Evolutionary conservation across 92 coral and sea anemone genomes (phyloP).

Genomic region (Scolanthus callimorphus): DNA sequence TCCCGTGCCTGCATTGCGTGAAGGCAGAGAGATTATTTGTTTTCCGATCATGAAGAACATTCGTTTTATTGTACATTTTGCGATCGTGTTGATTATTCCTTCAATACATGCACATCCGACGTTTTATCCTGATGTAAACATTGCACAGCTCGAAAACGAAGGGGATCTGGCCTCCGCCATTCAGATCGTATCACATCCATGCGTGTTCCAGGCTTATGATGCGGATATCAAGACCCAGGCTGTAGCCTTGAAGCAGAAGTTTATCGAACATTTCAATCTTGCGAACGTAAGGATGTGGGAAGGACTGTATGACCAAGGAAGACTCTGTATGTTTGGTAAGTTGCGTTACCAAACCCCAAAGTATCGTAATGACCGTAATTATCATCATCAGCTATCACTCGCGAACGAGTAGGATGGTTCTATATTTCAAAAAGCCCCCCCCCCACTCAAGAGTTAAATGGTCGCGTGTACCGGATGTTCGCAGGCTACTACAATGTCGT

Average conservation of each 20-base stretch:
- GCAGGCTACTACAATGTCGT: too few relatives aligned
- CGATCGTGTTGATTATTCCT: not conserved
- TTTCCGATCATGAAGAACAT: too few relatives aligned
- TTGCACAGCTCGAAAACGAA: not conserved
- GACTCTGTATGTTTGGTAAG: slow-evolving; percentile 6
- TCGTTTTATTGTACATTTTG: too few relatives aligned
- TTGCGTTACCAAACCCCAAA: too few relatives aligned
- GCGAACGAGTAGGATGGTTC: too few relatives aligned
- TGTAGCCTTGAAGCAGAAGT: not conserved
- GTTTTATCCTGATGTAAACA: slow-evolving; percentile 2
- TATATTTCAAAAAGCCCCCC: too few relatives aligned
- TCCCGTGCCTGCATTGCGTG: too few relatives aligned
- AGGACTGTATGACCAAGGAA: not conserved
- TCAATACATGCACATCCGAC: not conserved
- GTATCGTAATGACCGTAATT: too few relatives aligned
- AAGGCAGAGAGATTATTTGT: too few relatives aligned
- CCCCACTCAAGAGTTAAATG: too few relatives aligned
- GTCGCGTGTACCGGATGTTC: too few relatives aligned
- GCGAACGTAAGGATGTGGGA: not conserved
- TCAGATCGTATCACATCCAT: not conserved
- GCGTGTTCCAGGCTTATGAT: slow-evolving; percentile 1
- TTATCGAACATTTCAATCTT: not conserved
- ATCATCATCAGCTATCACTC: too few relatives aligned
- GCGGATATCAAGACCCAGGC: not conserved
- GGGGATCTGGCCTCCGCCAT: slow-evolving; percentile 4